Conservation (phyloP, 2,888 invertebrate species). For the Thumatha senex region DNA sequence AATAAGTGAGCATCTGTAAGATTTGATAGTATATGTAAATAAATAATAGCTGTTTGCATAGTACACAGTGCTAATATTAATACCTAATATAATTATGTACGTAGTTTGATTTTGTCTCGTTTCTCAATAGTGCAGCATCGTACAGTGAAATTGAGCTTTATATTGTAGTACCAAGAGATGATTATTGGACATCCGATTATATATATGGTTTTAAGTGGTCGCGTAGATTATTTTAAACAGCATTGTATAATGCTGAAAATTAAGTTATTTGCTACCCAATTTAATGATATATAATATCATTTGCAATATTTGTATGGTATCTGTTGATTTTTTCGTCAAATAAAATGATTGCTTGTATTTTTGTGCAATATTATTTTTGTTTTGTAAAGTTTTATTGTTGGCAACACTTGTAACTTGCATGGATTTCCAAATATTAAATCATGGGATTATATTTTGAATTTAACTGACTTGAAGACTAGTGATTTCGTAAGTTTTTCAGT, state of each 20-base stretch:
- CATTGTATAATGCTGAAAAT: constrained; percentile 36
- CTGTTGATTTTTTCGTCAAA: constrained; percentile 49
- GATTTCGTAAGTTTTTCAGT: constrained; percentile 39
- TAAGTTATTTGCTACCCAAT: constrained; percentile 44
- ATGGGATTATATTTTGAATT: constrained; percentile 28
- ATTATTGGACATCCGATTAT: background rate
- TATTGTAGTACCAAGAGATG: constrained; percentile 1
- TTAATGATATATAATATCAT: constrained; percentile 78
- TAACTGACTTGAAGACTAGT: constrained; percentile 31
- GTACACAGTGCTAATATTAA: constrained; percentile 41
- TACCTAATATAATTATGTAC: constrained; percentile 18
- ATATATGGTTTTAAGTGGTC: constrained; percentile 16
- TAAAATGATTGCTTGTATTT: constrained; percentile 50
- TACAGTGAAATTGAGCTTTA: background rate
- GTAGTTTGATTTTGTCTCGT: constrained; percentile 5
- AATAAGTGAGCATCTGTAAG: constrained; percentile 18
- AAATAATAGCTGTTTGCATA: constrained; percentile 50
- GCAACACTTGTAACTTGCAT: constrained; percentile 27
- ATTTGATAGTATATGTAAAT: constrained; percentile 48
- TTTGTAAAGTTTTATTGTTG: constrained; percentile 34
- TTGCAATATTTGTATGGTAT: constrained; percentile 58
- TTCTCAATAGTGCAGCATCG: background rate
- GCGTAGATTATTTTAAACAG: constrained; percentile 9
- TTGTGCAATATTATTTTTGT: constrained; percentile 65
- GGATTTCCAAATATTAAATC: constrained; percentile 17